Evolutionary conservation across 2,888 invertebrate genomes (phyloP), one percentile per base, ranked within the genome.

Genomic region (Deroplatys truncata): DNA sequence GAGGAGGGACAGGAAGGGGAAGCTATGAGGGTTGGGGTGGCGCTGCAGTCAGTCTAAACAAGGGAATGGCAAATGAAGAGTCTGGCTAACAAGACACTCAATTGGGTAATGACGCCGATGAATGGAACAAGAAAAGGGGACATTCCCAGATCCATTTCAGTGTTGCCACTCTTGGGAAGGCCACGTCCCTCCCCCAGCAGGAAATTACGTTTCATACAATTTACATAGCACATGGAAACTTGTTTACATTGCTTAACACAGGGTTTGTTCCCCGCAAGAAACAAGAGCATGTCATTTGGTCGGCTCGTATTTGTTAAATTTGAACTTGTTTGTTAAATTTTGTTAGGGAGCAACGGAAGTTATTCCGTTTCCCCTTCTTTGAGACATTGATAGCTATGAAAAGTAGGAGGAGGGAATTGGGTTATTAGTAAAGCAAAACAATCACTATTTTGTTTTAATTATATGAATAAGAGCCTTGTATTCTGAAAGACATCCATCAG

Each of bases 101-200:
- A 90, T 88, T 90, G 90, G 86, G 88, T 88, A 90, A 88, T 90
- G 86, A 84, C 86, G 86, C 82, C 83, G 84, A 83, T 88, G 88
- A 90, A 85, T 85, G 84, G 31, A 35, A 28, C 35, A 89, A 85
- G 89, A 86, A 86, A 43, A 25, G 72, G 72, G 56, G 29, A 85
- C 49, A 28, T 85, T 85, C 56, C 43, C 85, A 49, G 49, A 49
- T 29, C 85, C 35, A 28, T 49, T 85, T n/a, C 35, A 43, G 49
- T 31, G 85, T 85, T 43, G 35, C 85, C n/a, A 25, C 31, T 35
- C 85, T 85, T 85, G 56, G 56, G 56, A 72, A 72, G 16, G 56
- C 56, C 56, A 72, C 56, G 20, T 72, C 56, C 56, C 56, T 72
- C 56, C 56, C 56, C 56, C 56, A 72, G 56, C 56, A 72, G 56